Evolutionary conservation across 2,113 vertebrate species (phyloP), one percentile per base, ranked within the genome.

Genomic region (Ardeotis arabs): DNA sequence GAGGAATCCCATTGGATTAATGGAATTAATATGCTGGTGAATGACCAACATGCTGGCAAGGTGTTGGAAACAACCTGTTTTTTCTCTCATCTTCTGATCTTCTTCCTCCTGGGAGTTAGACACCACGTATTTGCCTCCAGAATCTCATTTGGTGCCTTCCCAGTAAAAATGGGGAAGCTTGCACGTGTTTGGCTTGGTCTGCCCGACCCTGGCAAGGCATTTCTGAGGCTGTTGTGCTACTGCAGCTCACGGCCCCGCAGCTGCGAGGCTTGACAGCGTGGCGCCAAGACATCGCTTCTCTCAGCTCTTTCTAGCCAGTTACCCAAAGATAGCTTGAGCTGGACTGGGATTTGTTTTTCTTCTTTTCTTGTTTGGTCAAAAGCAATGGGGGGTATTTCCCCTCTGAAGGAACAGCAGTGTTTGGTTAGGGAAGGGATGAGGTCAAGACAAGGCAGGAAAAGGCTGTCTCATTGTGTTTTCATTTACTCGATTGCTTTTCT

Each of bases 361-460:
- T 89, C 77, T 89, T 68, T 91, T 93, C 58, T 93, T 92, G 68
- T 81, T 81, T 72, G 47, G 69, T 37, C 89, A 72, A 62, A 94
- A 93, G 86, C 96, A 86, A 74, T 8, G 1, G 93, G 56, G 73
- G 66, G 49, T 69, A 49, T 72, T 86, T 11, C 16, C 24, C 17
- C 15, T 5, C 10, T 6, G 52, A 67, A 93, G 93, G 93, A 94
- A 60, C 88, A 91, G 88, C 83, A 87, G 68, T 84, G 89, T 96
- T 95, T 92, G 77, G 80, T 94, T 87, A 92, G 66, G 81, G 95
- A 93, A 80, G 93, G 85, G 85, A 93, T 95, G 95, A 96, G 89
- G 92, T 93, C 91, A 93, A 84, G 94, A 66, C 78, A 60, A 49
- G 77, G 89, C 96, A 97, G 96, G 96, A 96, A 96, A 79, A 97